Conservation (phyloP, 2,888 invertebrate species). For the Himalopsyche kuldschensis region DNA sequence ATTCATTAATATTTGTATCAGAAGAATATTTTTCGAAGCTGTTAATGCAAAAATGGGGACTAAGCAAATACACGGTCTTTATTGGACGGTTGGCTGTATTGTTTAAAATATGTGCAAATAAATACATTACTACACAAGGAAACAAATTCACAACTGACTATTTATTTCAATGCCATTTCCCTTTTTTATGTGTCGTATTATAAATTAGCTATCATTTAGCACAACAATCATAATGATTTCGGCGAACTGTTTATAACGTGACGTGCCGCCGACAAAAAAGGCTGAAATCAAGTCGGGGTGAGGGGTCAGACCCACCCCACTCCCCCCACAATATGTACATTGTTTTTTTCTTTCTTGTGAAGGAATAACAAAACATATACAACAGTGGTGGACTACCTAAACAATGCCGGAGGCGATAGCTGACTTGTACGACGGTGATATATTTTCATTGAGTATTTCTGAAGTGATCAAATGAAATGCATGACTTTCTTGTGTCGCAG, state of each 20-base stretch:
- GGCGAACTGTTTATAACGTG: neutral
- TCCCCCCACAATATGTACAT: neutral
- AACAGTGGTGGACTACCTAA: neutral
- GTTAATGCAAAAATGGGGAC: too few species aligned
- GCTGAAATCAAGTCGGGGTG: neutral
- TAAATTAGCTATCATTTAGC: neutral
- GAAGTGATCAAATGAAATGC: too few species aligned
- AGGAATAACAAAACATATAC: neutral
- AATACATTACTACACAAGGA: too few species aligned
- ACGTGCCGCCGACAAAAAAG: neutral
- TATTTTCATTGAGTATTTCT: too few species aligned
- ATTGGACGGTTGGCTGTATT: too few species aligned
- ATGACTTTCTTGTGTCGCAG: too few species aligned
- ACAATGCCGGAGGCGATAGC: too few species aligned
- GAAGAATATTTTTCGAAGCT: too few species aligned
- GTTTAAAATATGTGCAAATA: too few species aligned
- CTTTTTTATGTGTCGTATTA: neutral
- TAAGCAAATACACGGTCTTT: too few species aligned
- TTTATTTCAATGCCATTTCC: neutral
- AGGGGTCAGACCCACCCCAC: neutral
- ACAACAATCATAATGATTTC: neutral
- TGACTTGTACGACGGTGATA: too few species aligned
- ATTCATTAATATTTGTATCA: too few species aligned
- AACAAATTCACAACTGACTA: neutral
- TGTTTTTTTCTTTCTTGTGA: neutral